A percentile compares a stretch with the other conserved stretches of the same genome.
These are phyloP conservation scores for Sternarchorhynchus goeldii DNA, from an alignment of 2,797 vertebrate genomes.

Conservation along the genomic window DNA sequence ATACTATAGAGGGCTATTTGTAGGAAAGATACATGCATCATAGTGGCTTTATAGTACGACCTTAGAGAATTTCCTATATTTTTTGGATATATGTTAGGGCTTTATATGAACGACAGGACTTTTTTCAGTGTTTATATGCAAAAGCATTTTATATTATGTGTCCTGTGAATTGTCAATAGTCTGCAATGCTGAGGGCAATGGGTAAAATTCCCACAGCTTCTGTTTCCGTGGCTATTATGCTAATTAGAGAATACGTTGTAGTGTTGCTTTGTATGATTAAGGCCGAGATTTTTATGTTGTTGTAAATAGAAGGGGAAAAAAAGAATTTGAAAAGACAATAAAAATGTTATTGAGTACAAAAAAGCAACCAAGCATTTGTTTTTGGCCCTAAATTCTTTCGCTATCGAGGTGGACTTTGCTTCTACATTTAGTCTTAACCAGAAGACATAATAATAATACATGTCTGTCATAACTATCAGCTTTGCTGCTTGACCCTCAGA, in stretches of 20 bases:
- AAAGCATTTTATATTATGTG: slow-evolving; percentile 88
- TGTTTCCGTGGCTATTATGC: slow-evolving; percentile 77
- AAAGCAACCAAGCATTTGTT: slow-evolving; percentile 74
- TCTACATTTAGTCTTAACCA: slow-evolving; percentile 73
- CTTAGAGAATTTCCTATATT: slow-evolving; percentile 89
- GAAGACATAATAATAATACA: slow-evolving; percentile 83
- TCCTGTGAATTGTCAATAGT: slow-evolving; percentile 88
- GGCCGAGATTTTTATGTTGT: slow-evolving; percentile 86
- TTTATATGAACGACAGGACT: slow-evolving; percentile 90
- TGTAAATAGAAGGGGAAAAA: slow-evolving; percentile 83
- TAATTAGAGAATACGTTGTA: slow-evolving; percentile 78
- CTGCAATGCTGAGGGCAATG: slow-evolving; percentile 76
- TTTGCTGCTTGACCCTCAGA: slow-evolving; percentile 80
- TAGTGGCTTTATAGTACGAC: slow-evolving; percentile 77
- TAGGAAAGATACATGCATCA: slow-evolving; percentile 89
- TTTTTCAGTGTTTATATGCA: slow-evolving; percentile 94
- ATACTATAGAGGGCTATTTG: slow-evolving; percentile 90
- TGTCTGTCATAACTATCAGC: slow-evolving; percentile 82
- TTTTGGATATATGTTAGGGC: slow-evolving; percentile 91
- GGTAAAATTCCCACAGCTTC: slow-evolving; percentile 62
- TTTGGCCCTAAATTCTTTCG: slow-evolving; percentile 82
- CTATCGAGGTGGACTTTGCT: slow-evolving; percentile 68
- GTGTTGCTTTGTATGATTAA: slow-evolving; percentile 88
- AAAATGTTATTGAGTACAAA: slow-evolving; percentile 92
- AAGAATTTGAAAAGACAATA: slow-evolving; percentile 84